Evolutionary conservation across 2,113 vertebrate species (phyloP), one percentile per base, ranked within the genome.

Genomic region (Motacilla alba): DNA sequence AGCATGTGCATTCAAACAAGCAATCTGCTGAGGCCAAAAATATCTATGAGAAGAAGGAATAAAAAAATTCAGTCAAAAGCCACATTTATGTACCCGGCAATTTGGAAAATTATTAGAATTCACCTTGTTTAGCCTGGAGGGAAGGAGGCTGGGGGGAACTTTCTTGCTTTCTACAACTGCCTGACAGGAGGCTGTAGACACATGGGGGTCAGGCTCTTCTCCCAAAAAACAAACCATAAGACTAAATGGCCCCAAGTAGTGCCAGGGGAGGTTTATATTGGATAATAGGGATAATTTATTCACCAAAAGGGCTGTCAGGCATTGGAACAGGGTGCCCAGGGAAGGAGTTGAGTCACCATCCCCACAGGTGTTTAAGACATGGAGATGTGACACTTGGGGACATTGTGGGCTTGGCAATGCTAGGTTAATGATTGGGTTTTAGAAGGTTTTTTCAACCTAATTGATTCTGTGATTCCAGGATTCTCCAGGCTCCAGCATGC

Each of bases 191-290:
- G 21, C 2, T 35, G 26, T 20, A 49, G 55, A 31, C 26, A 21
- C 13, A 10, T 0, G 0, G 8, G 15, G 16, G 3, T 26, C 3
- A 39, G 46, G 6, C 10, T 76, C 10, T 69, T 69, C 35, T 56
- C 15, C 18, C 41, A 28, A 19, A 30, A 49, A 43, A 4, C 5
- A 62, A 76, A 1, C 3, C 20, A 18, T 27, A 55, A 22, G 5
- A 35, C 35, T 3, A 76, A 63, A 16, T 24, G 31, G 10, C 22
- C 17, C 15, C 31, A 37, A 3, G 15, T 11, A 11, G 12, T 6
- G 8, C 35, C 27, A 70, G 47, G 47, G 12, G 9, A 63, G 15
- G 17, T 43, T 69, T 63, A 9, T 11, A 8, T 7, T 63, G 22
- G 12, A 47, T 49, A 47, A 62, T 7, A 22, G 7, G 21, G 19